phyloP scores from a whole-genome alignment of 2,888 invertebrate species.

The Cepaea hortensis region DNA sequence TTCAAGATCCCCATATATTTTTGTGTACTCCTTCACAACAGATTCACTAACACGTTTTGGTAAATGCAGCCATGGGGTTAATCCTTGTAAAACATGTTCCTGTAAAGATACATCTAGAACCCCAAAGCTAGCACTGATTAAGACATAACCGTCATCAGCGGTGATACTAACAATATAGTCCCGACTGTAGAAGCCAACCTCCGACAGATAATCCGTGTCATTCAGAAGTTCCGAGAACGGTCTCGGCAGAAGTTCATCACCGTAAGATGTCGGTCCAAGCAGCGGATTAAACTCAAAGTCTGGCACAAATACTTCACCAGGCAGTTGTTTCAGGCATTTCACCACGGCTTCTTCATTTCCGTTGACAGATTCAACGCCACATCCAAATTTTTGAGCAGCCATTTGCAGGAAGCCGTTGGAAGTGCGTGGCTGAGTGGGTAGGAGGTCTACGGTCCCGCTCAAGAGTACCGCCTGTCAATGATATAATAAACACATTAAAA shows the following conservation, averaged over 20 bases:
- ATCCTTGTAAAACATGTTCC: neutral
- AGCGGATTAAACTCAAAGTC: neutral
- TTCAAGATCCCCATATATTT: conserved; percentile 6
- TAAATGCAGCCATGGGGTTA: neutral
- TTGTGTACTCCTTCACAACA: neutral
- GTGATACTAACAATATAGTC: neutral
- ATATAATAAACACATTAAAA: neutral
- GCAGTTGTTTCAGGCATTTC: neutral
- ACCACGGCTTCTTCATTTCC: neutral
- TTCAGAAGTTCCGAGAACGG: neutral
- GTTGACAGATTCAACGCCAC: neutral
- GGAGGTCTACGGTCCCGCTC: neutral
- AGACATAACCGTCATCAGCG: neutral
- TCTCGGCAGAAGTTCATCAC: neutral
- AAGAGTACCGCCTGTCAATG: neutral
- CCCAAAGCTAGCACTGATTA: neutral
- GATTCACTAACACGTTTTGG: neutral
- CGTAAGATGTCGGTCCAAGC: neutral
- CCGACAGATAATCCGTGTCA: neutral
- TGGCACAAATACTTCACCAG: neutral
- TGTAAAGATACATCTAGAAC: neutral
- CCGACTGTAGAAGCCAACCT: conserved; percentile 4
- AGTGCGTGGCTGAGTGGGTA: neutral
- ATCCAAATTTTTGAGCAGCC: neutral
- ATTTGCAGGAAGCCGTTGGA: neutral